Evolutionary conservation across 2,797 vertebrate genomes (phyloP), one percentile per base, ranked within the genome.

Genomic region (Lerista edwardsae): DNA sequence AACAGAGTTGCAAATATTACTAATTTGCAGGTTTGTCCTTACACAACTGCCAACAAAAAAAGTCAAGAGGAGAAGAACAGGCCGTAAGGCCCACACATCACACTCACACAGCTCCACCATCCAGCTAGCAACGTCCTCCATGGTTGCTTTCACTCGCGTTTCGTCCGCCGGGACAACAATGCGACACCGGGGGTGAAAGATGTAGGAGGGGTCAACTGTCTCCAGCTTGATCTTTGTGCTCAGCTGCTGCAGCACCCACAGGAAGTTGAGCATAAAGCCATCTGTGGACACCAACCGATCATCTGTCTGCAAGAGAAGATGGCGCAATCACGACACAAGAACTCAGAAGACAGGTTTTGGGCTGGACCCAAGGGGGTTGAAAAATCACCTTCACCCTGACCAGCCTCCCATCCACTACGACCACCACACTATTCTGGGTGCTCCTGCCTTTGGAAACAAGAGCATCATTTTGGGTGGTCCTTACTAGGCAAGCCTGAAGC

Each of bases 201-300:
- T 97, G 90, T 99, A 99, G 78, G 97, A 97, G 36, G 98, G 98
- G 88, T 99, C 99, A 36, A 99, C 98, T 0, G 98, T 99, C 93
- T 99, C 99, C 86, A 99, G 95, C 94, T 99, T 99, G 88, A 99
- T 99, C 96, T 99, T 99, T 88, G 96, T 99, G 92, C 98, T 99
- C 69, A 99, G 96, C 88, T 99, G 99, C 95, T 99, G 99, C 71
- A 99, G 97, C 83, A 99, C 99, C 98, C 98, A 99, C 80, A 99
- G 94, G 94, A 99, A 99, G 95, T 99, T 99, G 88, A 99, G 97
- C 98, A 99, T 99, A 92, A 99, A 99, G 89, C 98, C 99, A 1
- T 99, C 99, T 14, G 98, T 98, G 4, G 98, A 99, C 77, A 99
- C 98, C 93, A 99, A 95, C 80, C 99, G 97, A 91, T 99, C 99